Evolutionary conservation across 2,888 invertebrate species (phyloP).

Genomic region (Torymus auratus): DNA sequence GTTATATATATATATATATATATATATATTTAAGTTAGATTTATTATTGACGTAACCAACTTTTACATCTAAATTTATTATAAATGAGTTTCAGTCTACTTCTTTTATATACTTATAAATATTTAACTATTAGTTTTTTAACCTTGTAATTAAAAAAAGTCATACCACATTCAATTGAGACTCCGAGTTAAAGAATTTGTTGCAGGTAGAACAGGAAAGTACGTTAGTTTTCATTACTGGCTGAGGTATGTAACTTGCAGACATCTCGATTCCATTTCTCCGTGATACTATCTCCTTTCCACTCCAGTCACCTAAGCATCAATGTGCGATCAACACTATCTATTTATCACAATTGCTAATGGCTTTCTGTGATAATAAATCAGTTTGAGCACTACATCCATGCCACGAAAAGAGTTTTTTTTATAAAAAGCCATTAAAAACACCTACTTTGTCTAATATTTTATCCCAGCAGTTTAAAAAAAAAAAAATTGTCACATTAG

Average conservation of each 20-base stretch:
- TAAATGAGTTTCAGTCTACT: too few relatives aligned
- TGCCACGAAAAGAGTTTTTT: slow-evolving; percentile 69
- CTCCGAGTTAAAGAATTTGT: slow-evolving; percentile 74
- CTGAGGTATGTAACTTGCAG: slow-evolving; percentile 41
- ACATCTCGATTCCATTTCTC: slow-evolving; percentile 16
- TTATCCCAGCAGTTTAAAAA: not conserved
- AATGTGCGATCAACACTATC: slow-evolving; percentile 78
- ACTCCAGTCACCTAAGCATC: slow-evolving; percentile 74
- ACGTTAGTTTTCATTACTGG: slow-evolving; percentile 61
- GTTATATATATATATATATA: too few relatives aligned
- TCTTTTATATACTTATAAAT: slow-evolving; percentile 2
- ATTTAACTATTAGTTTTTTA: slow-evolving; percentile 13
- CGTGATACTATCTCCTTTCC: slow-evolving; percentile 52
- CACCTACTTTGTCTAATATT: too few relatives aligned
- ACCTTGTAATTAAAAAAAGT: slow-evolving; percentile 12
- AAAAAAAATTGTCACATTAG: slow-evolving; percentile 20
- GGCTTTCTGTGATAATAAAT: slow-evolving; percentile 75
- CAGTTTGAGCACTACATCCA: slow-evolving; percentile 76
- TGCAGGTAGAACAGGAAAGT: slow-evolving; percentile 71
- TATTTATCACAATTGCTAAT: slow-evolving; percentile 76
- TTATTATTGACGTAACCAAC: too few relatives aligned
- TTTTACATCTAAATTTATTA: too few relatives aligned
- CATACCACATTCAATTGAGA: slow-evolving; percentile 73
- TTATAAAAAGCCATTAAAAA: slow-evolving; percentile 61
- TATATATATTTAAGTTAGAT: too few relatives aligned